Base-by-base conservation (phyloP, 2,113 vertebrate species). In the Nyctereutes procyonoides region DNA sequence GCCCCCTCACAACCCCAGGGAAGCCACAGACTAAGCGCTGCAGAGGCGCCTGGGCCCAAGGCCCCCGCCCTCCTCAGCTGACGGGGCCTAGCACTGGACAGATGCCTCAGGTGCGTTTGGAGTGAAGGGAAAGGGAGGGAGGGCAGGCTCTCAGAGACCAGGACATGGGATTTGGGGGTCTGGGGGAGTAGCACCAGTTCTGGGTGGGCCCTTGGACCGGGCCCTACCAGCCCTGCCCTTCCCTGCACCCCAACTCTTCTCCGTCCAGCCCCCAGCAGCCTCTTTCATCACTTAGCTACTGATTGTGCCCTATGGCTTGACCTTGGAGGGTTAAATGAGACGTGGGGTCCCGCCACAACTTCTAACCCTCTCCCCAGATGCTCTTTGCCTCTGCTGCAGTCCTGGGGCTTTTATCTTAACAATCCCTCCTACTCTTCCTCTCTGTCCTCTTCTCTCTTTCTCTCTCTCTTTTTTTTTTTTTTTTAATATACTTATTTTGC, bases 401-500 rank as follows among this genome's bases (percentile, higher is more conserved):
- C 87, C 94, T 97, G 96, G 96, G 97, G 90, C 92, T 96, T 95
- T 95, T 92, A 86, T 83, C 86, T 95, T 95, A 92, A 51, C 62
- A 71, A 53, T 62, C 65, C 74, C 80, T 88, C 88, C 71, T 80
- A 76, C 56, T 53, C 19, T 87, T 90, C 24, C 53, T 86, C 73
- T 81, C 80, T 38, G 55, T 79, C 43, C 56, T 67, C 30, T 22
- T 63, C 56, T 56, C 28, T 5, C 76, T 48, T 14, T 7, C 14
- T 15, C 26, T 26, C 13, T 1, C 11, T 32, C 65, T 93, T 53
- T 95, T 74, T 90, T 79, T 80, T 80, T 85, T 91, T 97, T 97
- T 97, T 98, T 95, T 65, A 98, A 98, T 98, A 98, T 89, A 98
- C 98, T 98, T 98, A 98, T 98, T 98, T 98, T 98, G 95, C 97